Conservation (phyloP, 2,888 invertebrate species). For the Lacanobia wlatinum region DNA sequence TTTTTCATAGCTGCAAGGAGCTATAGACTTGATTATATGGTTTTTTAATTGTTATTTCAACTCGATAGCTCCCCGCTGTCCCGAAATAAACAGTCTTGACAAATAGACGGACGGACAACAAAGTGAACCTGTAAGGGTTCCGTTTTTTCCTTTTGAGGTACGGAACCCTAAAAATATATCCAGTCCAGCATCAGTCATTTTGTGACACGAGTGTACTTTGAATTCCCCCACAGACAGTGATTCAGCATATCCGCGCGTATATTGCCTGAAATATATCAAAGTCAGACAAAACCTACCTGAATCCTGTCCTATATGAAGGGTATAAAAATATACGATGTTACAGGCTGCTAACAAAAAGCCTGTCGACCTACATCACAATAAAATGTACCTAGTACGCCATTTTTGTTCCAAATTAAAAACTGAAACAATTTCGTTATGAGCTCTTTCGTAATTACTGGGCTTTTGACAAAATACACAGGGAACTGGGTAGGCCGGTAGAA, state of each 20-base stretch:
- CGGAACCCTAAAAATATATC: background rate
- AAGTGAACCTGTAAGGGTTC: too few species aligned
- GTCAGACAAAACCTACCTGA: conserved; percentile 38
- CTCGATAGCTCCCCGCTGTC: too few species aligned
- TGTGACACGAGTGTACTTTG: background rate
- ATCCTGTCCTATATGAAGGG: conserved; percentile 14
- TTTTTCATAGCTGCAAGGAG: too few species aligned
- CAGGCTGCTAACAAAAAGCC: conserved; percentile 27
- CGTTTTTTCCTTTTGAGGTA: too few species aligned
- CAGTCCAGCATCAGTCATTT: background rate
- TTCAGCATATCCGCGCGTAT: conserved; percentile 8
- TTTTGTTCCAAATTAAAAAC: conserved; percentile 50
- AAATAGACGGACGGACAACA: too few species aligned
- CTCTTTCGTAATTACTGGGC: conserved; percentile 49
- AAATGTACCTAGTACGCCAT: conserved; percentile 15
- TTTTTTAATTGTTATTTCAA: too few species aligned
- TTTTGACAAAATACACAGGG: conserved; percentile 28
- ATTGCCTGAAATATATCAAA: conserved; percentile 44
- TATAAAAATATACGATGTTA: conserved; percentile 47
- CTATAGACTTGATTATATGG: too few species aligned
- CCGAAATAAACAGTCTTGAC: too few species aligned
- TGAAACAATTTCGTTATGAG: conserved; percentile 53
- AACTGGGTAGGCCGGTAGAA: background rate
- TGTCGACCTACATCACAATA: conserved; percentile 35
- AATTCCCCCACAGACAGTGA: conserved; percentile 12